phyloP scores from a whole-genome alignment of 2,888 invertebrate species.

The Drosophila pegasa region DNA sequence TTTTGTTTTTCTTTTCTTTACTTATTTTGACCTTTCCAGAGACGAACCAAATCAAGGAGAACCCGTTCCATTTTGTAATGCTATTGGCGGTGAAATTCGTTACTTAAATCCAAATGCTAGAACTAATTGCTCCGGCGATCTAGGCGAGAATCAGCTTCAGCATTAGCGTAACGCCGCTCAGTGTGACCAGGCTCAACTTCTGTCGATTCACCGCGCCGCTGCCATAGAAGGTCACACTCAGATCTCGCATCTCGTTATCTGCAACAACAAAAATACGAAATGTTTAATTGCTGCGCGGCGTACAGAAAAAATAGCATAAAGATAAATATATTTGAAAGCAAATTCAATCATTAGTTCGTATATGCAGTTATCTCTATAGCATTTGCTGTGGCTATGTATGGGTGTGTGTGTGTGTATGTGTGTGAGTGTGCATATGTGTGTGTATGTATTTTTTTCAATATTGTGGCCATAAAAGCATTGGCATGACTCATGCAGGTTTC shows the following conservation, averaged over 20 bases:
- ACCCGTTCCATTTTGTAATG: constrained; percentile 50
- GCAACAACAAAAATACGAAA: constrained; percentile 15
- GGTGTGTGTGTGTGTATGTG: not conserved
- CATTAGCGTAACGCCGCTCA: constrained; percentile 65
- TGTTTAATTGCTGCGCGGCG: constrained; percentile 5
- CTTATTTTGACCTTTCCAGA: not conserved
- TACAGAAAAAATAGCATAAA: not conserved
- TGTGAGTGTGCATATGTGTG: not conserved
- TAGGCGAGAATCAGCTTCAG: constrained; percentile 66
- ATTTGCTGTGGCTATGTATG: not conserved
- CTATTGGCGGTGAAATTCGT: constrained; percentile 78
- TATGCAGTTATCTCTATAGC: constrained; percentile 7
- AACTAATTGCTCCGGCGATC: constrained; percentile 22
- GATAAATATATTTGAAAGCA: constrained; percentile 12
- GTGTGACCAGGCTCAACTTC: constrained; percentile 52
- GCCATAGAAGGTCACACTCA: constrained; percentile 85
- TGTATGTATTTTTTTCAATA: constrained; percentile 43
- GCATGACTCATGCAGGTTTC: constrained; percentile 64
- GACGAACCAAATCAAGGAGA: constrained; percentile 21
- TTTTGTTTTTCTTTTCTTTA: not conserved
- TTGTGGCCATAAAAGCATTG: constrained; percentile 47
- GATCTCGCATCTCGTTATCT: constrained; percentile 85
- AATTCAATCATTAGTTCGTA: constrained; percentile 31
- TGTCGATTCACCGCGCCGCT: constrained; percentile 74
- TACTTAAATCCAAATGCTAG: constrained; percentile 55